Conservation (phyloP, 2,113 vertebrate species). For the Micromys minutus region DNA sequence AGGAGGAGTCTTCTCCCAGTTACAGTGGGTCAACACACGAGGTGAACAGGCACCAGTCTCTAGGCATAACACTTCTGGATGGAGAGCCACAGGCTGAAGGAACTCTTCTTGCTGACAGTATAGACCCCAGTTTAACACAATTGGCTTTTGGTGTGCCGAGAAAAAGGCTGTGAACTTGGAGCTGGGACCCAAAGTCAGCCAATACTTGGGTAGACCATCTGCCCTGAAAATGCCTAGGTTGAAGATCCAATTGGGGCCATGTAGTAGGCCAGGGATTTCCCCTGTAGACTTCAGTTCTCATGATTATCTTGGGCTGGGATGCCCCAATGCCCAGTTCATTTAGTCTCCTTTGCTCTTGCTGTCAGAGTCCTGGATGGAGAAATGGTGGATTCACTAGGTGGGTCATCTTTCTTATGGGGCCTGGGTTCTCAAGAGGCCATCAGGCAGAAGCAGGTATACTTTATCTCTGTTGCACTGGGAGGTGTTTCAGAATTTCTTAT, state of each 20-base stretch:
- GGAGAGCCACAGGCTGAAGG: not conserved
- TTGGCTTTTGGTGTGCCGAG: not conserved
- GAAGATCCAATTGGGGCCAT: not conserved
- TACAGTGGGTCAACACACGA: not conserved
- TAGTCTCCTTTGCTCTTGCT: no score
- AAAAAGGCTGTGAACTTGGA: not conserved
- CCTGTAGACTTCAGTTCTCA: rapidly evolving
- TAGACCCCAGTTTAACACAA: not conserved
- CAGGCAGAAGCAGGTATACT: not conserved
- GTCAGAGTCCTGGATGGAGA: not conserved
- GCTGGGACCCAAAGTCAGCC: not conserved
- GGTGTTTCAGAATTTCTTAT: not conserved
- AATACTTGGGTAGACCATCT: not conserved
- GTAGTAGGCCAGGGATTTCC: not conserved
- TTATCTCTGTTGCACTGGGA: not conserved
- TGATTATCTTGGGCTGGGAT: not conserved
- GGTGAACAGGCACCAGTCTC: not conserved
- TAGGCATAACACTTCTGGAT: not conserved
- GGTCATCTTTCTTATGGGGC: not conserved
- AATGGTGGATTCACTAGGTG: not conserved
- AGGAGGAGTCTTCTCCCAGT: not conserved
- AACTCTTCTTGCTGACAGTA: not conserved
- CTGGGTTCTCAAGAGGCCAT: not conserved
- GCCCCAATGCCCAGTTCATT: not conserved
- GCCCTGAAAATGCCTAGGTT: not conserved